A percentile compares a stretch with the other conserved stretches of the same genome.
Conservation (phyloP, 2,113 vertebrate species). For the Lagopus muta region DNA sequence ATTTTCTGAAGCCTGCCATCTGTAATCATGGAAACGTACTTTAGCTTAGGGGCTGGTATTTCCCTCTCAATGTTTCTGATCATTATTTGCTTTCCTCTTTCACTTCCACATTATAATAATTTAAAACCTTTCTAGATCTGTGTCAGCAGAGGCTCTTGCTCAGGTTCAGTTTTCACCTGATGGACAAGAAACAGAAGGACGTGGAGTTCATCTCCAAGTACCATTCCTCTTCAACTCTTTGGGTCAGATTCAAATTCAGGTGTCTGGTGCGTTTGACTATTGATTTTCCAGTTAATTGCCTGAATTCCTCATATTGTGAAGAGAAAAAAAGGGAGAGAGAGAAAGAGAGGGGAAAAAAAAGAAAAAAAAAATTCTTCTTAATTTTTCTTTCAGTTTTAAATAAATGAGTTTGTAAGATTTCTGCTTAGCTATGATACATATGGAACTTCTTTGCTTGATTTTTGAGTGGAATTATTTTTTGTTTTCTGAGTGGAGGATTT, state of each 20-base stretch:
- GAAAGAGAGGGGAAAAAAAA: not conserved
- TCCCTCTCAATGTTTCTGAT: not conserved
- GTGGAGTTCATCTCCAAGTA: rapidly evolving
- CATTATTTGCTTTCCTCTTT: not conserved
- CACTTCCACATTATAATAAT: not conserved
- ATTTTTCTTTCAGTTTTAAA: not conserved
- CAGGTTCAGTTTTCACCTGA: not conserved
- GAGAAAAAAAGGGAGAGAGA: not conserved
- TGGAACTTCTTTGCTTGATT: not conserved
- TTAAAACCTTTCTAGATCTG: not conserved
- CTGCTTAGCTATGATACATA: not conserved
- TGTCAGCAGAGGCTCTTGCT: not conserved
- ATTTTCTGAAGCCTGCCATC: not conserved
- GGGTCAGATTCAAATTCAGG: not conserved
- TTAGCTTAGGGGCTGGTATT: not conserved
- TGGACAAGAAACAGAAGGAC: not conserved
- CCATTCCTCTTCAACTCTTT: rapidly evolving
- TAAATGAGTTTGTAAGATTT: not conserved
- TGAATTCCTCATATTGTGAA: not conserved
- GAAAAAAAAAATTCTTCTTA: not conserved
- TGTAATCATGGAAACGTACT: not conserved
- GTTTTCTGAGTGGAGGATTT: not conserved
- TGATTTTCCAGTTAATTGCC: not conserved
- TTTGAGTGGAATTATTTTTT: not conserved
- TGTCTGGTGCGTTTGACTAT: not conserved